phyloP scores from a whole-genome alignment of 2,888 invertebrate species.

The Hymenopus coronatus region DNA sequence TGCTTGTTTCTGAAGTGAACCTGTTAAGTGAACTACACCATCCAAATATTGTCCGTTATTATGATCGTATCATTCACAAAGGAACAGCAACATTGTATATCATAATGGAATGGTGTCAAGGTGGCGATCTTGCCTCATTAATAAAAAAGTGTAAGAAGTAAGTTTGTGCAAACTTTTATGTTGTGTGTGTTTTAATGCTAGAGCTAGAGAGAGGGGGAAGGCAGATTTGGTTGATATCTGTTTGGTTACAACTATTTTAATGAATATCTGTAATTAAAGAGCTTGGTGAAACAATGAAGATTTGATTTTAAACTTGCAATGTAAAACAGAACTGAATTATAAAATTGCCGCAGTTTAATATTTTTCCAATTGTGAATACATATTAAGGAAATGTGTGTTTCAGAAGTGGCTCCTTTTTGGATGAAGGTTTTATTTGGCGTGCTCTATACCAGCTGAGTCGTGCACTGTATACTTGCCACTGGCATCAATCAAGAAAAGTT shows the following conservation, averaged over 20 bases:
- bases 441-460: slow-evolving; percentile 57
- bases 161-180: not conserved
- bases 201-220: too few species aligned
- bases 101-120: slow-evolving; percentile 62
- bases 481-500: slow-evolving; percentile 44
- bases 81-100: slow-evolving; percentile 58
- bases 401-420: slow-evolving; percentile 49
- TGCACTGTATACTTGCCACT: slow-evolving; percentile 57
- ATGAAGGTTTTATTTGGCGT: slow-evolving; percentile 61
- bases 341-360: not conserved
- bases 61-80: slow-evolving; percentile 56
- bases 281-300: too few species aligned
- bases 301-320: too few species aligned
- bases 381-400: slow-evolving; percentile 31
- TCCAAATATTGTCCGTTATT: slow-evolving; percentile 57
- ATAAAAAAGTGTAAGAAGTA: slow-evolving; percentile 39
- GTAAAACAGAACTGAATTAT: too few species aligned
- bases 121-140: slow-evolving; percentile 49
- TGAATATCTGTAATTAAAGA: too few species aligned
- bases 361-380: not conserved
- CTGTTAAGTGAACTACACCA: slow-evolving; percentile 54
- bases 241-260: too few species aligned
- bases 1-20: slow-evolving; percentile 56
- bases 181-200: too few species aligned
- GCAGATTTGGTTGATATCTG: too few species aligned